Base-by-base conservation (phyloP, 53 echinoderm and acorn worm species). In the Hippasteria phrygiana region DNA sequence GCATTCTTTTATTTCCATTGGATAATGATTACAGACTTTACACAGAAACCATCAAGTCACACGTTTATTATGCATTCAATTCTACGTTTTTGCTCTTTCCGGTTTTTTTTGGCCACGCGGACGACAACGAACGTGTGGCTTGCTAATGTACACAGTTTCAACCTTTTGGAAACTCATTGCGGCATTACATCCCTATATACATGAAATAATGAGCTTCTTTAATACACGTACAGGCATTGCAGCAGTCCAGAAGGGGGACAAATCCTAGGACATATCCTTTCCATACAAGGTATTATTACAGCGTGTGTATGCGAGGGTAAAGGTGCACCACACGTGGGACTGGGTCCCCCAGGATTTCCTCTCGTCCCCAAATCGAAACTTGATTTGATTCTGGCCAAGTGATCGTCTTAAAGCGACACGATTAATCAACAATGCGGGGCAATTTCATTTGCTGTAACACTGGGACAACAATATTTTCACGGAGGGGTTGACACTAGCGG, bases 381-480 rank as follows among this genome's bases (percentile, higher is more conserved):
- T 81, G 81, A 81, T 81, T 81, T 81, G 81, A 81, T 81, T 81
- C 64, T 14, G 13, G 28, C 43, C 80, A 81, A 65, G 45, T 64
- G 66, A 65, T 27, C 65, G 81, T 81, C 81, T 81, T 81, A 81
- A 81, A 81, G 81, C 81, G 81, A 81, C 81, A 81, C 88, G 88
- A 88, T 88, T 88, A 88, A 88, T 88, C 88, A 88, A 88, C 88
- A 88, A 88, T 76, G 75, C 76, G 66, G 24, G 37, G 88, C 76
- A 76, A 88, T 76, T 88, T 88, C 67, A 88, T 64, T 77, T 65
- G 43, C 76, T 67, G 76, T 35, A 31, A 43, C 63, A 67, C 76
- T 74, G 87, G 77, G 65, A 88, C 88, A 88, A 88, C 88, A 76
- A 88, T n/a, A n/a, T 88, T 77, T 88, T 77, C 88, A 73, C 88